phyloP scores from a whole-genome alignment of 2,113 vertebrate genomes.

The Hippoglossus stenolepis region DNA sequence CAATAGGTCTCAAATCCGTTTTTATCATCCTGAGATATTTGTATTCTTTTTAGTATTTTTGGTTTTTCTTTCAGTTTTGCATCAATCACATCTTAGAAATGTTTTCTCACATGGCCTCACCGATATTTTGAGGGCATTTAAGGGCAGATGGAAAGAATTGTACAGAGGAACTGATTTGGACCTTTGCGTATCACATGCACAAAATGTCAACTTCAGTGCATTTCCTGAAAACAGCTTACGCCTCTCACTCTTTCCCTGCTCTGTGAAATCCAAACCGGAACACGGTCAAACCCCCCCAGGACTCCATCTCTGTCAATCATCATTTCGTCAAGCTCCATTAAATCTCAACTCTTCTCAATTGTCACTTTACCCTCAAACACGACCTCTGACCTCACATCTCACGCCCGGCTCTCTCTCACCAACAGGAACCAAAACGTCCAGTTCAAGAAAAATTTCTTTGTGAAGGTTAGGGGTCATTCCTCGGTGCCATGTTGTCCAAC shows the following conservation, averaged over 20 bases:
- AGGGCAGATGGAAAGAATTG: too few species aligned
- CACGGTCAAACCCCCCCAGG: background rate
- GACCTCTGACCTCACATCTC: slow-evolving; percentile 50
- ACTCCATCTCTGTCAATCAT: slow-evolving; percentile 31
- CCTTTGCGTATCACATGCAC: too few species aligned
- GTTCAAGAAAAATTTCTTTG: background rate
- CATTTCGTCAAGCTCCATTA: slow-evolving; percentile 56
- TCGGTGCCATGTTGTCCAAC: too few species aligned
- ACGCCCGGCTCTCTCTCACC: background rate
- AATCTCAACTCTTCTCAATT: slow-evolving; percentile 36
- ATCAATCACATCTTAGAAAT: too few species aligned
- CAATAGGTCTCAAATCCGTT: too few species aligned
- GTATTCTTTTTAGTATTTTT: background rate
- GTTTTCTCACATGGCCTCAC: too few species aligned
- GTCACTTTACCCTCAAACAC: slow-evolving; percentile 35
- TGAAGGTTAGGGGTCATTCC: background rate
- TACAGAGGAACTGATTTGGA: too few species aligned
- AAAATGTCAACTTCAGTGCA: too few species aligned
- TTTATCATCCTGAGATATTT: too few species aligned
- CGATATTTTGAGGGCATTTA: too few species aligned
- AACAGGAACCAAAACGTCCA: slow-evolving; percentile 16
- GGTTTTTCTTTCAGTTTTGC: too few species aligned
- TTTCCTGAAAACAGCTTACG: too few species aligned
- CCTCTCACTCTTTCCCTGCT: background rate
- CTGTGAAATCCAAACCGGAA: slow-evolving; percentile 36